These are phyloP conservation scores for Mirza zaza DNA, from an alignment of 2,113 vertebrate genomes.

Conservation along the genomic window DNA sequence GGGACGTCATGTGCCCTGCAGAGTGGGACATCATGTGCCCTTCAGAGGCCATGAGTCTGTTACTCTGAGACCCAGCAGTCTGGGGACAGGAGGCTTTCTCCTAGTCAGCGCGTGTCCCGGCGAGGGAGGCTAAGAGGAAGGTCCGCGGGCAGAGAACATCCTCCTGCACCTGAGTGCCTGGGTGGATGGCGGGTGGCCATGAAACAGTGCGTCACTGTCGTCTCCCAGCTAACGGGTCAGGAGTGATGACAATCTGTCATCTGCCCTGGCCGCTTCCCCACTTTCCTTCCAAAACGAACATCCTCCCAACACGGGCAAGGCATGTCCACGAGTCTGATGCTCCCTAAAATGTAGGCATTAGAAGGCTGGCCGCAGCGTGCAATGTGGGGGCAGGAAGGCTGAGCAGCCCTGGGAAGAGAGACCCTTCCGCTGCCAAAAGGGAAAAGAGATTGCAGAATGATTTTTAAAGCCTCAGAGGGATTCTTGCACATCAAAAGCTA, in stretches of 20 bases:
- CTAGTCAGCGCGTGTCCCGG: too few relatives aligned
- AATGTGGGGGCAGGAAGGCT: fast-evolving
- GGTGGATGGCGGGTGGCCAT: too few relatives aligned
- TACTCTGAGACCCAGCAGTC: neutral
- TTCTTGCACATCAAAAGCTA: neutral
- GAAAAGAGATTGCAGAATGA: fast-evolving
- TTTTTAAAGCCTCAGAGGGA: neutral
- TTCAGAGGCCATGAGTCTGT: fast-evolving
- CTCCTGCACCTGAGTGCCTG: neutral
- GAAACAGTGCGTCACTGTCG: fast-evolving
- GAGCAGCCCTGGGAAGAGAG: fast-evolving
- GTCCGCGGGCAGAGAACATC: neutral
- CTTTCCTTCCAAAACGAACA: neutral
- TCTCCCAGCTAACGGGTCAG: fast-evolving
- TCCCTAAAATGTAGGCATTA: neutral
- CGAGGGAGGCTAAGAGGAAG: too few relatives aligned
- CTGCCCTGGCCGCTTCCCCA: fast-evolving
- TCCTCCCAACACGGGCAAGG: fast-evolving
- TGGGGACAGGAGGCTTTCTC: fast-evolving
- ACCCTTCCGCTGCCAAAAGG: neutral
- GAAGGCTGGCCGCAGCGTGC: fast-evolving
- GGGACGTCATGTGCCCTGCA: neutral
- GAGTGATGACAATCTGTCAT: fast-evolving
- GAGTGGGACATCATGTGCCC: neutral
- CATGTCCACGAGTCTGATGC: too few relatives aligned